A percentile compares a stretch with the other conserved stretches of the same genome.
Evolutionary conservation across 1,140 invertebrate species (phyloP).

Genomic region (Drosophila melanogaster): DNA sequence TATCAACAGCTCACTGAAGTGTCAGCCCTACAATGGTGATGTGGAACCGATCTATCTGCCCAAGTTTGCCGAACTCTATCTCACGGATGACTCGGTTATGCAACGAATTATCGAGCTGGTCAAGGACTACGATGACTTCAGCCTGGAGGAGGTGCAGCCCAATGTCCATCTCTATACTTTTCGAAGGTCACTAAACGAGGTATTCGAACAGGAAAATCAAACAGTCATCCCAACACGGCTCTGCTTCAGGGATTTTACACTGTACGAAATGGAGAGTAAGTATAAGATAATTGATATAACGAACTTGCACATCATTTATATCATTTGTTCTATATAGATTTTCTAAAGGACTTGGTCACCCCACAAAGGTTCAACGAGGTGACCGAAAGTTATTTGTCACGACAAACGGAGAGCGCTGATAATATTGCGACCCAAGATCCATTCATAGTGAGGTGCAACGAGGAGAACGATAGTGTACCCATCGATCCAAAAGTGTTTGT

Average conservation of each 20-base stretch:
- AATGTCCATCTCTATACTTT: slow-evolving; percentile 59
- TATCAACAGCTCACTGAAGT: slow-evolving; percentile 4
- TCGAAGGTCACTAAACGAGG: slow-evolving; percentile 44
- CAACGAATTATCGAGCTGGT: slow-evolving; percentile 61
- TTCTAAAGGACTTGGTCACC: slow-evolving; percentile 61
- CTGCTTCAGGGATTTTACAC: slow-evolving; percentile 77
- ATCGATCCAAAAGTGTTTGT: slow-evolving; percentile 56
- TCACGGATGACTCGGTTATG: slow-evolving; percentile 60
- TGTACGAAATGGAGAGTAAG: slow-evolving; percentile 60
- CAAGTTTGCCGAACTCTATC: slow-evolving; percentile 61
- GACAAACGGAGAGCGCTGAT: not conserved
- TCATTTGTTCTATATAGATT: slow-evolving; percentile 2
- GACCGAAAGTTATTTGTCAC: not conserved
- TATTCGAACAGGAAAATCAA: slow-evolving; percentile 59
- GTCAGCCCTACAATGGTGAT: slow-evolving; percentile 15
- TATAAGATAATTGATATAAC: not conserved
- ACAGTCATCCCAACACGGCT: slow-evolving; percentile 59
- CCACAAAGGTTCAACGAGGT: slow-evolving; percentile 44
- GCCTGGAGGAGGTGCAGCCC: slow-evolving; percentile 53
- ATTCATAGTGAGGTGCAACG: slow-evolving; percentile 11
- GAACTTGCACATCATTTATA: too few relatives aligned
- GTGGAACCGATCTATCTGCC: slow-evolving; percentile 44
- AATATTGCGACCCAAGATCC: not conserved
- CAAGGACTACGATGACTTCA: slow-evolving; percentile 52
- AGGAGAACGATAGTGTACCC: not conserved